Base-by-base conservation (phyloP, 2,113 vertebrate genomes). In the Nanger granti region DNA sequence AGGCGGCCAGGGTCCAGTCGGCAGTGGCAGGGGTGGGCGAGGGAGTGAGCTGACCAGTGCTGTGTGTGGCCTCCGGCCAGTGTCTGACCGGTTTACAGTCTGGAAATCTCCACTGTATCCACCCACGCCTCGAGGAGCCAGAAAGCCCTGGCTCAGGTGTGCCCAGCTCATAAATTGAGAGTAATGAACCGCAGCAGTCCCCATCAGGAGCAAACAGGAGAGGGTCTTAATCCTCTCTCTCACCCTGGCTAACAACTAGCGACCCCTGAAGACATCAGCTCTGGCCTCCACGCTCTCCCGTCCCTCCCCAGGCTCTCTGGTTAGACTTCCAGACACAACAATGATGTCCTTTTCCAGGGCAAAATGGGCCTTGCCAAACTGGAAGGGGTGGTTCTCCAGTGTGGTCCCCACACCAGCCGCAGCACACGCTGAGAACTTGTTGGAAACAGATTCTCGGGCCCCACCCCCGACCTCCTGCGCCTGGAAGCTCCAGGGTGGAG, bases 261-360 rank as follows among this genome's bases (percentile, higher is more conserved):
- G 4, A 18, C 31, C 29, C 18, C 44, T 4, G 14, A 28, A 85
- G 89, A 49, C 29, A 2, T 13, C 69, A 69, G 22, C 60, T 55
- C 52, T 0, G 28, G 82, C 54, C 55, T 37, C 60, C 73, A 47
- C 5, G 1, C 28, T 0, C 26, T 64, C 54, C 31, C 1, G 0
- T 5, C 22, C 49, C 29, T 20, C 87, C 1, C 26, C 7, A 10
- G 0, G 20, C 47, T 31, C 11, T 13, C 0, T 1, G 47, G 12
- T 10, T 73, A 49, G 29, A 18, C n/a, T 80, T 52, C 79, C 37
- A 34, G 55, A 89, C 14, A 17, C 49, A 41, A 3, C 57, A n/a
- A 0, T 10, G 9, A 31, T 1, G 20, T n/a, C 31, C 24, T 92
- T 8, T 83, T 82, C 79, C 34, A 87, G 55, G 79, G 41, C 73